These are phyloP conservation scores for Hipposideros armiger DNA, from an alignment of 2,113 vertebrate genomes.

Conservation along the genomic window DNA sequence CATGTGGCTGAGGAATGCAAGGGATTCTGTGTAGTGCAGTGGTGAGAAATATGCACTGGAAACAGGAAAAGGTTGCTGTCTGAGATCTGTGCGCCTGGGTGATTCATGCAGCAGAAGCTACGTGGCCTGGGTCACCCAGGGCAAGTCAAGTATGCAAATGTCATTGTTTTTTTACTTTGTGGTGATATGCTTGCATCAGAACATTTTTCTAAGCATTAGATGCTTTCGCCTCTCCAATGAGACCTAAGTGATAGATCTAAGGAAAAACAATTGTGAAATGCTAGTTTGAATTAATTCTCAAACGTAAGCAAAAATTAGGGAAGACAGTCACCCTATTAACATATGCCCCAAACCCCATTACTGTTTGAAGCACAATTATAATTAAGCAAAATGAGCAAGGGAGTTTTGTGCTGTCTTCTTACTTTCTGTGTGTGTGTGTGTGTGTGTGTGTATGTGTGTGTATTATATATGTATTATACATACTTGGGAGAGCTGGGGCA, in stretches of 20 bases:
- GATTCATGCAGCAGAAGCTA: background rate
- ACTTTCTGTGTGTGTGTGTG: background rate
- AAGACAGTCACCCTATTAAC: background rate
- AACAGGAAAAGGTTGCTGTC: background rate
- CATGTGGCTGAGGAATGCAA: background rate
- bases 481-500: background rate
- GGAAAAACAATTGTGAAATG: background rate
- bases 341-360: background rate
- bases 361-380: background rate
- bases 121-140: background rate
- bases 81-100: background rate
- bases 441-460: background rate
- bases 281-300: slow-evolving; percentile 21
- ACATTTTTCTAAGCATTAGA: background rate
- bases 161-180: background rate
- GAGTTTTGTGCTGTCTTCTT: background rate
- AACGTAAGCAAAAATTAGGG: slow-evolving; percentile 23
- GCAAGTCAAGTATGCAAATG: background rate
- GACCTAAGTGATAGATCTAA: background rate
- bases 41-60: background rate
- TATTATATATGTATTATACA: no score
- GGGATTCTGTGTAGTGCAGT: background rate
- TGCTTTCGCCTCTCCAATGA: background rate
- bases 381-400: background rate
- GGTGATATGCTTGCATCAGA: background rate